Evolutionary conservation across 2,113 vertebrate genomes (phyloP), one percentile per base, ranked within the genome.

Genomic region (Sardina pilchardus): DNA sequence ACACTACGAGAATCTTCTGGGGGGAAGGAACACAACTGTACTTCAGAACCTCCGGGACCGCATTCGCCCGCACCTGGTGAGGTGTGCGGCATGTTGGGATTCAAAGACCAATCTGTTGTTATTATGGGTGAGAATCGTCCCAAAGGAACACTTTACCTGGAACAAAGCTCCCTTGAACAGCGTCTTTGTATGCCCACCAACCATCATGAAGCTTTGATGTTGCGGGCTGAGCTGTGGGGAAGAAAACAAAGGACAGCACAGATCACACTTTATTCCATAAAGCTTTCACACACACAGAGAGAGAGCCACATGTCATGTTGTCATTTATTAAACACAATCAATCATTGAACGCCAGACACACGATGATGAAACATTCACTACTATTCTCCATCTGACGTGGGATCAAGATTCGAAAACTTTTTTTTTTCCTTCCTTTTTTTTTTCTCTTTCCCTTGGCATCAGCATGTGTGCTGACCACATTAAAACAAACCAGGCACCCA

Each of bases 151-250:
- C 82, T 88, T 78, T 95, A 97, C 96, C 96, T 95, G 96, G 96
- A 93, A 97, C 96, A 94, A 97, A 97, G 93, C 96, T 97, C 90
- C 96, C 96, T 85, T 97, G 96, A 88, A 97, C 96, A 92, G 96
- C 96, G 87, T 97, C 96, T 90, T 97, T 97, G 84, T 97, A 97
- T 0, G 96, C 96, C 96, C 96, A 97, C 96, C 96, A 97, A 93
- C 96, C 96, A 93, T 97, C 96, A 94, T 96, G 96, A 94, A 97
- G 96, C 95, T 96, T 96, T 93, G 96, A 96, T 93, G 96, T 96
- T 93, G 95, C 96, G 88, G 96, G 96, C 93, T 97, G 96, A 93
- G 96, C 96, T 97, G 90, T 42, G 94, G 85, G 85, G 86, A 87
- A 82, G 43, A 85, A 87, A 48, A 83, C 45, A 85, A 63, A 39